Base-by-base conservation (phyloP, 1,140 invertebrate species). In the Panagrolaimus sp. region DNA sequence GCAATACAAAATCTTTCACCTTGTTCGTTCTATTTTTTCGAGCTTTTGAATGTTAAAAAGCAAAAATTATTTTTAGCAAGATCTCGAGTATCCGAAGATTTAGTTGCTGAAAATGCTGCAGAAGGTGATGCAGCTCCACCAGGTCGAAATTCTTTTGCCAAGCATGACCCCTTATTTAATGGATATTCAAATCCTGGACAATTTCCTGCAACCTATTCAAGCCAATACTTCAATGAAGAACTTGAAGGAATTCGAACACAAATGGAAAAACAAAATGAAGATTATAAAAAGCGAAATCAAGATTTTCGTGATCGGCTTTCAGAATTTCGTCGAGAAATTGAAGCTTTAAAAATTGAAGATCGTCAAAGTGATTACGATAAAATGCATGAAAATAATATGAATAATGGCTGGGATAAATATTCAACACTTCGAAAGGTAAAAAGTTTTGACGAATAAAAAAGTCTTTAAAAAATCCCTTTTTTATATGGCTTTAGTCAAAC, bases 391-490 rank as follows among this genome's bases (percentile, higher is more conserved):
- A 91, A 93, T 78, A 94, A 94, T 85, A 88, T 95, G 1, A 87
- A 90, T 75, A 87, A 90, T 46, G 94, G 94, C 38, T 92, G 96
- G 84, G 95, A 91, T 80, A 98, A 98, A 86, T 97, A 97, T 85
- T 94, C 93, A 67, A 98, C 94, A 9, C 86, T 98, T 64, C 89
- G 91, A 68, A 72, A 75, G 63, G 76, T 77, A 63, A 46, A 46
- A 38, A 38, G 32, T 38, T 68, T 26, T 58, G 43, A 46, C 26
- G 7, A 10, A 55, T n/a, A 21, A 9, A 52, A 17, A 55, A 55
- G 21, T 9, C 28, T 55, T n/a, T 5, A 21, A 58, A n/a, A 58
- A 28, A 21, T 12, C 7, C 32, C 7, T 38, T 38, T 38, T 38
- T 4, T n/a, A 58, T 12, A n/a, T n/a, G 9, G n/a, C 21, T 58